phyloP scores from a whole-genome alignment of 2,113 vertebrate genomes.

The Eupsittula cactorum region DNA sequence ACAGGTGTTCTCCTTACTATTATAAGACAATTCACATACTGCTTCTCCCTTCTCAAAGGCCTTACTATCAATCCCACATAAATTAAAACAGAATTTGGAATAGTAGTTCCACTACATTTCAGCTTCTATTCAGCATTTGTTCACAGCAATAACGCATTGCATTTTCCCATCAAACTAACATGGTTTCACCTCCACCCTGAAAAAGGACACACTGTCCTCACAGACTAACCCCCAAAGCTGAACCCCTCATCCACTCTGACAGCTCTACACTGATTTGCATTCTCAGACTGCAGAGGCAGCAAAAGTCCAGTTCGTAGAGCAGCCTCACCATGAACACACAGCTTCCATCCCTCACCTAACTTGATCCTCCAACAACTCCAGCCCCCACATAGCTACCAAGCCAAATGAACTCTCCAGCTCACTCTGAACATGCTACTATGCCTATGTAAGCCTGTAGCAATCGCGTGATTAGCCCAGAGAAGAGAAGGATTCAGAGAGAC shows the following conservation, averaged over 20 bases:
- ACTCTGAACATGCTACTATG: neutral
- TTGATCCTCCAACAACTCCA: neutral
- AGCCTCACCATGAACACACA: neutral
- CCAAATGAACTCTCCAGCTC: neutral
- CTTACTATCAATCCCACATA: neutral
- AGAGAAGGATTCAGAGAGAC: neutral
- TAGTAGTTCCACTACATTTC: neutral
- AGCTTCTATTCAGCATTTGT: neutral
- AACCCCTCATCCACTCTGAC: fast-evolving
- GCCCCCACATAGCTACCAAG: neutral
- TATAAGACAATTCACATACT: neutral
- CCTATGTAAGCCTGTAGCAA: neutral
- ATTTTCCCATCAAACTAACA: neutral
- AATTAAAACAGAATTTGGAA: neutral
- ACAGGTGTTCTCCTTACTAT: neutral
- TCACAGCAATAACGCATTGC: neutral
- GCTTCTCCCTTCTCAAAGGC: neutral
- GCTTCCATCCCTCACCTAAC: fast-evolving
- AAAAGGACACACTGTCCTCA: neutral
- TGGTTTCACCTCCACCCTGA: neutral
- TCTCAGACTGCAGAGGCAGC: neutral
- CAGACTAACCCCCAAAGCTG: neutral
- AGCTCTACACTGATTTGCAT: neutral
- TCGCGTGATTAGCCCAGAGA: fast-evolving
- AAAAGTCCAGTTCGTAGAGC: neutral